These are phyloP conservation scores for Latrodectus geometricus DNA, from an alignment of 1,140 invertebrate genomes.

Conservation along the genomic window DNA sequence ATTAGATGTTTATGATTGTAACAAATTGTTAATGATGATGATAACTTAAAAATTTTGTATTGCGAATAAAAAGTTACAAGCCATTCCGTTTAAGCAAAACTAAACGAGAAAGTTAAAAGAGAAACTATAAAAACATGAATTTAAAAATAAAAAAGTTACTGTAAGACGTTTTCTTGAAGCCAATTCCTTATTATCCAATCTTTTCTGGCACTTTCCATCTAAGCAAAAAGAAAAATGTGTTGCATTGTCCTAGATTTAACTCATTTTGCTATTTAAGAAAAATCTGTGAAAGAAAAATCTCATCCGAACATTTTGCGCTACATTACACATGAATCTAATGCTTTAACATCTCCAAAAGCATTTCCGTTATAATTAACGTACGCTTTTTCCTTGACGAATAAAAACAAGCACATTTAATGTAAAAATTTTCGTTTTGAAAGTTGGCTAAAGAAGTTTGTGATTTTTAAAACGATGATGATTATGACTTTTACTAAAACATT, in stretches of 20 bases:
- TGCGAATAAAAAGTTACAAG: too few species aligned
- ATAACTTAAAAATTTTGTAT: too few species aligned
- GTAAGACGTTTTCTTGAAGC: constrained; percentile 5
- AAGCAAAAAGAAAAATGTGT: neutral
- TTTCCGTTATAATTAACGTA: constrained; percentile 43
- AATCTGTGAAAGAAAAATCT: constrained; percentile 42
- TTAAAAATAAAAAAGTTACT: neutral
- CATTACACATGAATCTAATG: constrained; percentile 44
- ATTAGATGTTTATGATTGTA: too few species aligned
- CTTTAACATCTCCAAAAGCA: constrained; percentile 38
- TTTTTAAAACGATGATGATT: too few species aligned
- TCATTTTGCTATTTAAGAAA: constrained; percentile 25
- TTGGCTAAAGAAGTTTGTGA: too few species aligned
- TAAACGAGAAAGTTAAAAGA: too few species aligned
- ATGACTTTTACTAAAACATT: too few species aligned
- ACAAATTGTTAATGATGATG: too few species aligned
- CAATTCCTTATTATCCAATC: constrained; percentile 21
- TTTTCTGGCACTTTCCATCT: constrained; percentile 31
- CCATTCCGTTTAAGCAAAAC: too few species aligned
- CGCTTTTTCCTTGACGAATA: constrained; percentile 13
- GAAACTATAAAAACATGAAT: neutral
- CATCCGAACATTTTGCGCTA: constrained; percentile 38
- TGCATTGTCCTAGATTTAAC: constrained; percentile 21
- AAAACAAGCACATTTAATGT: constrained; percentile 14
- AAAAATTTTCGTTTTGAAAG: constrained; percentile 34